Evolutionary conservation across 2,888 invertebrate genomes (phyloP), one percentile per base, ranked within the genome.

Genomic region (Melipona beecheii): DNA sequence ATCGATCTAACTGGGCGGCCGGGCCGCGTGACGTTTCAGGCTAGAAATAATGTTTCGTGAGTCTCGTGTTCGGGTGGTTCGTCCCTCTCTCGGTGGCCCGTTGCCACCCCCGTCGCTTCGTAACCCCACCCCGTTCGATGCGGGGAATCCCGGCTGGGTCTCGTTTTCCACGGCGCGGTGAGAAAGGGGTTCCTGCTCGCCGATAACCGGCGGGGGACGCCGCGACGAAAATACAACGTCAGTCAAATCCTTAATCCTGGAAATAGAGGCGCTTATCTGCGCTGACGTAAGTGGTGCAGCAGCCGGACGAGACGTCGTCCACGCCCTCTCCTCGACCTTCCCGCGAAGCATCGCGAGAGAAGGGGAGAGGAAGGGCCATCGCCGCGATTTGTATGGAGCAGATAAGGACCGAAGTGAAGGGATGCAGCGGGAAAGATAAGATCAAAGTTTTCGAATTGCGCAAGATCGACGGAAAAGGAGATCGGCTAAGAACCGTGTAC

Each of bases 1-100:
- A 86, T 89, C 83, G 87, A 84, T 89, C 85, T 83, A 81, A 82
- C 82, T 77, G 89, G 43, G 74, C 78, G 69, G 77, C 78, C 54
- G 49, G 75, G 80, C 77, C 73, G 83, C 83, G 76, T 89, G 85
- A 78, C 86, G 86, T 84, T 27, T 86, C 83, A 71, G 64, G 64
- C 81, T 83, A 77, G 83, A 87, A 87, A 89, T 88, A 89, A 89
- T 89, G 90, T 84, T 82, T 84, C 83, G 85, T 50, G 85, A 81
- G 84, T 80, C 79, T 76, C 86, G 70, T 43, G 43, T 73, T 74
- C 66, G 83, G 78, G 74, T 77, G 74, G 75, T 70, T 74, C 50
- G 68, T 70, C 78, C 75, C n/a, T 43, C 19, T 49, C 43, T 11
- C 43, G 11, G 43, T 43, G 9, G 52, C 52, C 52, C 69, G 6